Evolutionary conservation across 2,113 vertebrate species (phyloP).

Genomic region (Colistium nudipinnis): DNA sequence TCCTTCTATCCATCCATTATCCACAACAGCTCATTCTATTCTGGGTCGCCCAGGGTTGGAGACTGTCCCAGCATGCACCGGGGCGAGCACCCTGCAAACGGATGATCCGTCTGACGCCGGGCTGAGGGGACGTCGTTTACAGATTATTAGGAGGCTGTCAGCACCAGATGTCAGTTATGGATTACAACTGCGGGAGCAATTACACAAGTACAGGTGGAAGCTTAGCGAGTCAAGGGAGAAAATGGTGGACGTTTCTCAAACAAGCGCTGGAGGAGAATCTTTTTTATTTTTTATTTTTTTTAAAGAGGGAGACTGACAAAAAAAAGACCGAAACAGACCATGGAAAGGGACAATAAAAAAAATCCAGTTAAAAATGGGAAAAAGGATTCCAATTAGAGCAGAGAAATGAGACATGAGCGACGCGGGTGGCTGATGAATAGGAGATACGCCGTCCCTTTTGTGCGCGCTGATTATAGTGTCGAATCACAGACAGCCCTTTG

Average conservation of each 20-base stretch:
- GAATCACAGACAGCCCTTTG: conserved; percentile 53
- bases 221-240: too few species aligned
- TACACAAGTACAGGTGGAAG: neutral
- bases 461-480: conserved; percentile 60
- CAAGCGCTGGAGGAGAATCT: neutral
- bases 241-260: neutral
- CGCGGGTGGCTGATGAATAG: conserved; percentile 39
- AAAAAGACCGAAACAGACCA: neutral
- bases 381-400: neutral
- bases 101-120: neutral
- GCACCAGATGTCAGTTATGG: neutral
- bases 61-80: conserved; percentile 22
- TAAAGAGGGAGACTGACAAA: neutral
- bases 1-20: conserved; percentile 26
- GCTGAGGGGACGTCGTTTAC: conserved; percentile 15
- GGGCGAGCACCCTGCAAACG: neutral
- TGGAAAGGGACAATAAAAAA: neutral
- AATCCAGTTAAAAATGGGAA: conserved; percentile 10
- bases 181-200: conserved; percentile 13
- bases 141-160: conserved; percentile 22
- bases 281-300: too few species aligned
- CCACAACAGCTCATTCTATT: conserved; percentile 19
- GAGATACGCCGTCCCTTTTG: conserved; percentile 49
- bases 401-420: conserved; percentile 19
- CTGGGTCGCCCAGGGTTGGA: neutral